A percentile compares a stretch with the other conserved stretches of the same genome.
Conservation (phyloP, 2,113 vertebrate species). For the Scomber colias region DNA sequence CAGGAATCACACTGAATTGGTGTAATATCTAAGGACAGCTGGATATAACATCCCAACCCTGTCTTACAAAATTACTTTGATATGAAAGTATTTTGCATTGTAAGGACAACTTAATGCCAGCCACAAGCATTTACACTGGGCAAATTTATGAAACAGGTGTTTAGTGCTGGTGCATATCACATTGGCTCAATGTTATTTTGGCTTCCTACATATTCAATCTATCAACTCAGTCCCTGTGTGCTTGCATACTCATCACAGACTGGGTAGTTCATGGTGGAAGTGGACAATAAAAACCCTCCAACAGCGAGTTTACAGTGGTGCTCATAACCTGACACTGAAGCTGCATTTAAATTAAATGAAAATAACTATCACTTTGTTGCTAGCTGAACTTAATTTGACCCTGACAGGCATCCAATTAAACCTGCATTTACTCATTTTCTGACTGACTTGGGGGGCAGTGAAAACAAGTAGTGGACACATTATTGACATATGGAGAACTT, state of each 20-base stretch:
- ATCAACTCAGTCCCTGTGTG: not conserved
- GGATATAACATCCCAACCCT: not conserved
- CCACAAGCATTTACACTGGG: not conserved
- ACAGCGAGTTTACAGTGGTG: not conserved
- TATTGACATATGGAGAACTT: too few species aligned
- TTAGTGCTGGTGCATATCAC: not conserved
- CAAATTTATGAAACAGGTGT: not conserved
- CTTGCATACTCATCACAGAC: not conserved
- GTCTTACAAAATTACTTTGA: slow-evolving; percentile 4
- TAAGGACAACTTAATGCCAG: not conserved
- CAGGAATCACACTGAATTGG: slow-evolving; percentile 28
- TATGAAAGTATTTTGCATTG: not conserved
- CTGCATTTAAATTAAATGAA: too few species aligned
- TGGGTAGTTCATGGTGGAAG: not conserved
- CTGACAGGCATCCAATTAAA: too few species aligned
- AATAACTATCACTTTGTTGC: too few species aligned
- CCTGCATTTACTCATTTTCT: too few species aligned
- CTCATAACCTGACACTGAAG: not conserved
- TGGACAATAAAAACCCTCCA: not conserved
- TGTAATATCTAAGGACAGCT: slow-evolving; percentile 14
- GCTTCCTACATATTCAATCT: too few species aligned
- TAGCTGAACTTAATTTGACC: too few species aligned
- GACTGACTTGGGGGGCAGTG: too few species aligned
- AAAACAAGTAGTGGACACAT: too few species aligned
- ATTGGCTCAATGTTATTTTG: not conserved